Conservation (phyloP, 2,888 invertebrate species). For the Subacronicta megacephala region DNA sequence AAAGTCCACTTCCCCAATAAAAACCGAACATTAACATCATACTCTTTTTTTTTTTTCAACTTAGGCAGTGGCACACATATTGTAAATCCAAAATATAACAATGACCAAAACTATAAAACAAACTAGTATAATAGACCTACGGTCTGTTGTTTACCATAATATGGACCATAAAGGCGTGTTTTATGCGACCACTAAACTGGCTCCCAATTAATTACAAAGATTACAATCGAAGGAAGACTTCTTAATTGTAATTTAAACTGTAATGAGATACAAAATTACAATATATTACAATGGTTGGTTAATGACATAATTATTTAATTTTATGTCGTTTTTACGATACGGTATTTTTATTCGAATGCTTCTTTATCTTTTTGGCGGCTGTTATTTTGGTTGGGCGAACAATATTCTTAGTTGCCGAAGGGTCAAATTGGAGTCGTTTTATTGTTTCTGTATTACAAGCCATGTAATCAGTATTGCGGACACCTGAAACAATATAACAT, state of each 20-base stretch:
- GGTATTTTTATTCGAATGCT: constrained; percentile 24
- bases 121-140: constrained; percentile 37
- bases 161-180: constrained; percentile 56
- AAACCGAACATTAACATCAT: constrained; percentile 22
- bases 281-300: constrained; percentile 42
- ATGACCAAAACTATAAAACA: constrained; percentile 51
- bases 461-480: background rate
- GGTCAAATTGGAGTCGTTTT: background rate
- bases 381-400: constrained; percentile 11
- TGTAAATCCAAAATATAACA: constrained; percentile 26
- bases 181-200: constrained; percentile 45
- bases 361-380: constrained; percentile 5
- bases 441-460: background rate
- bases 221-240: constrained; percentile 49
- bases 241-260: constrained; percentile 42
- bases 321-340: constrained; percentile 48
- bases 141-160: constrained; percentile 55
- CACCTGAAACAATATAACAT: constrained; percentile 28
- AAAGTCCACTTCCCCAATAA: constrained; percentile 20
- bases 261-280: constrained; percentile 46
- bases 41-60: constrained; percentile 17
- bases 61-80: constrained; percentile 18
- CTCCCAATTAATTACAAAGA: constrained; percentile 58
- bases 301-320: constrained; percentile 59
- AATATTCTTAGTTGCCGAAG: background rate